phyloP scores from a whole-genome alignment of 2,113 vertebrate genomes.

The Ifrita kowaldi region DNA sequence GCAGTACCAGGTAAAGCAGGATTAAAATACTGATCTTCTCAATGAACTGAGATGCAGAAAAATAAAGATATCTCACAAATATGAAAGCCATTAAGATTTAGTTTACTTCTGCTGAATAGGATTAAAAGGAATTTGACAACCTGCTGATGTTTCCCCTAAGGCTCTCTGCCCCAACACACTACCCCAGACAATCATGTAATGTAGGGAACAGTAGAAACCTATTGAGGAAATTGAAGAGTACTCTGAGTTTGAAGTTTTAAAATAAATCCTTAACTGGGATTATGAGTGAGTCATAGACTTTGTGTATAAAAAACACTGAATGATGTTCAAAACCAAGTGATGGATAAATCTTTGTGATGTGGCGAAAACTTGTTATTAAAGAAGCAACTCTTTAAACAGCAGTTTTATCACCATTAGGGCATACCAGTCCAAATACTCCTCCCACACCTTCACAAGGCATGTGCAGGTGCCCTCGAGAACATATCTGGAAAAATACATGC shows the following conservation, averaged over 20 bases:
- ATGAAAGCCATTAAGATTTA: neutral
- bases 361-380: neutral
- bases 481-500: neutral
- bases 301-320: neutral
- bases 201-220: neutral
- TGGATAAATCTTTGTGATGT: neutral
- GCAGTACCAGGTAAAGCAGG: neutral
- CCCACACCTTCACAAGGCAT: neutral
- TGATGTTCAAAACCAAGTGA: neutral
- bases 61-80: neutral
- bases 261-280: neutral
- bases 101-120: neutral
- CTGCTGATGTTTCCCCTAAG: neutral
- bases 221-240: neutral
- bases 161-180: neutral
- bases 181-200: neutral
- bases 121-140: neutral
- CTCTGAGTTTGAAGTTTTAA: neutral
- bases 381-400: neutral
- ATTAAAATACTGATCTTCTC: conserved; percentile 15
- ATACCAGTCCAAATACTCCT: neutral
- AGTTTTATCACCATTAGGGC: neutral
- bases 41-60: neutral
- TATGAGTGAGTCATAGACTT: neutral
- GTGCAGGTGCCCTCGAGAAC: neutral